phyloP scores from a whole-genome alignment of 2,113 vertebrate species.

The Chelonoidis abingdonii region DNA sequence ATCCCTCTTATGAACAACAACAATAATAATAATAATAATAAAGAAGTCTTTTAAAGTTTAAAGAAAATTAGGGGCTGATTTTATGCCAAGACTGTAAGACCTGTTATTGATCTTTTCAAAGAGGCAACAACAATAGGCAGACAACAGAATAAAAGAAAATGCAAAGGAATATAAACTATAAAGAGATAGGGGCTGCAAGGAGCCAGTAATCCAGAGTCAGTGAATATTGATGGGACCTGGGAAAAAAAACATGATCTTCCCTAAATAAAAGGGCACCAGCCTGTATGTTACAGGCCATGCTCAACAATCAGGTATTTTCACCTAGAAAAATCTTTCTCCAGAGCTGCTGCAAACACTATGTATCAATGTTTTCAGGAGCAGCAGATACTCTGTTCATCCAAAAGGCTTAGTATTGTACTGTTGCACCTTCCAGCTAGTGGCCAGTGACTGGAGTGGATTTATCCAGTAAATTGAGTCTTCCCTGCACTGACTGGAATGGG shows the following conservation, averaged over 20 bases:
- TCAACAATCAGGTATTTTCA: constrained; percentile 6
- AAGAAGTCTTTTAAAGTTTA: constrained; percentile 72
- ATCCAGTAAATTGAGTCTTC: neutral
- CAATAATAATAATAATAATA: constrained; percentile 55
- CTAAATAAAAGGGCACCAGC: neutral
- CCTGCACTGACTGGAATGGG: neutral
- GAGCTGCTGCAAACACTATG: neutral
- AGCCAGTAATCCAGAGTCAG: constrained; percentile 25
- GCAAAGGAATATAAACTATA: constrained; percentile 62
- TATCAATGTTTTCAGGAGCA: neutral
- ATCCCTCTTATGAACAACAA: constrained; percentile 30
- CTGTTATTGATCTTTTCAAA: constrained; percentile 77
- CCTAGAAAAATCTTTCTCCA: neutral
- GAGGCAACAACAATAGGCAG: constrained; percentile 57
- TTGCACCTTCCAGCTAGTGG: neutral
- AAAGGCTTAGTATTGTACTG: neutral
- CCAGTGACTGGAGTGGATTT: neutral
- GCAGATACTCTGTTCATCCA: neutral
- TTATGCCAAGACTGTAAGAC: constrained; percentile 45
- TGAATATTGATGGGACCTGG: constrained; percentile 26
- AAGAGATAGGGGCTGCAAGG: constrained; percentile 26
- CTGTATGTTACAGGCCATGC: neutral
- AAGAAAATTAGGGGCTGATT: constrained; percentile 72
- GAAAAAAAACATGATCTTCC: rapidly evolving
- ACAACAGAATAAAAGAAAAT: constrained; percentile 63